phyloP scores from a whole-genome alignment of 2,113 vertebrate genomes.

The Neopipo cinnamomea region DNA sequence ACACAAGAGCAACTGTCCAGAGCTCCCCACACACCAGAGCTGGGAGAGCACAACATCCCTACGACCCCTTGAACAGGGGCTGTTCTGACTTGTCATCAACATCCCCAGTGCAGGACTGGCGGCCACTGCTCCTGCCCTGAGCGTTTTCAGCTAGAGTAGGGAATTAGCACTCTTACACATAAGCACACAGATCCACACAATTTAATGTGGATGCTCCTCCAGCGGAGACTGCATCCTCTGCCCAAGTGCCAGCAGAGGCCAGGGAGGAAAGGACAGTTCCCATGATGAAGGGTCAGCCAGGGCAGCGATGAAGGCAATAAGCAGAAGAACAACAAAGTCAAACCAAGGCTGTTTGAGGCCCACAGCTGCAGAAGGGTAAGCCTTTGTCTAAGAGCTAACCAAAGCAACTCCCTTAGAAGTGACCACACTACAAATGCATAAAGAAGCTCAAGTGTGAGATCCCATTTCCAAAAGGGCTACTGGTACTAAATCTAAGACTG shows the following conservation, averaged over 20 bases:
- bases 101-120: fast-evolving
- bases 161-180: neutral
- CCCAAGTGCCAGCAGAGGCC: neutral
- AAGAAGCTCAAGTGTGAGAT: neutral
- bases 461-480: neutral
- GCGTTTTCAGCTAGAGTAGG: neutral
- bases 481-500: neutral
- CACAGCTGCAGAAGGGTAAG: neutral
- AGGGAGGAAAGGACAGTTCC: neutral
- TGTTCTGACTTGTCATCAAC: neutral
- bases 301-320: neutral
- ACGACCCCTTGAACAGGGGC: fast-evolving
- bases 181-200: neutral
- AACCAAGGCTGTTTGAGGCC: neutral
- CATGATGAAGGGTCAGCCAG: neutral
- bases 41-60: fast-evolving
- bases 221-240: neutral
- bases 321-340: neutral
- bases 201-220: neutral
- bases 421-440: neutral
- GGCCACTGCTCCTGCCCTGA: neutral
- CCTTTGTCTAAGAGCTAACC: neutral
- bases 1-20: neutral
- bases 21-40: fast-evolving
- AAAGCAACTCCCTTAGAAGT: neutral